Base-by-base conservation (phyloP, 92 coral and sea anemone species). In the Diadumene lineata region DNA sequence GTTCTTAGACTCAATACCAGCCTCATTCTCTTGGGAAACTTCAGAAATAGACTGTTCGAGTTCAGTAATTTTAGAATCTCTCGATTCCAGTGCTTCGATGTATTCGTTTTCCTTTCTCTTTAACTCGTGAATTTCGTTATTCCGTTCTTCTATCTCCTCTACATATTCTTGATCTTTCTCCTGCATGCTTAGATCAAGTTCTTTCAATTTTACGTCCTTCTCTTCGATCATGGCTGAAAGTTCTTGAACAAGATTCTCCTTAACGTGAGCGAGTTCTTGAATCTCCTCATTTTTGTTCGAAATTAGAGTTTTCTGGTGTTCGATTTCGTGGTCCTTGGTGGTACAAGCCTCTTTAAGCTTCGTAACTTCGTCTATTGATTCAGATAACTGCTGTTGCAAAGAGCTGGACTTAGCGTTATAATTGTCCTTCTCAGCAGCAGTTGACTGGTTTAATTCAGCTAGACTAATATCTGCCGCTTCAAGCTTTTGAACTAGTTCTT, bases 231-330 rank as follows among this genome's bases (percentile, higher is more conserved):
- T 73, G 26, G 56, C 67, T 44, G 84, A 50, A n/a, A 84, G 79
- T 19, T 84, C 85, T 1, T 57, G 53, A 4, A 72, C 81, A 3
- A 84, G 76, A 43, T 68, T 73, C 34, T 84, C 80, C 38, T 84
- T 84, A 26, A 79, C 56, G 19, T 66, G 62, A 66, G 74, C 60
- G 15, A 87, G 60, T 38, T 77, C 84, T 34, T 87, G 70, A 28
- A 87, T 67, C 32, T 87, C 92, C 23, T 87, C 92, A 25, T 22
- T 19, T 26, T 73, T 74, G 57, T 80, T 76, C 61, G 82, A 50
- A 43, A 84, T 60, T 7, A 56, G 31, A 2, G 56, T 50, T 61
- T 67, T 79, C 58, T 72, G 31, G 28, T 60, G 38, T 55, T 79
- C 85, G 3, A 79, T 32, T 64, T 87, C 92, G 17, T 11, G 38